Conservation (phyloP, 2,888 invertebrate genomes). For the Cerceris rybyensis region DNA sequence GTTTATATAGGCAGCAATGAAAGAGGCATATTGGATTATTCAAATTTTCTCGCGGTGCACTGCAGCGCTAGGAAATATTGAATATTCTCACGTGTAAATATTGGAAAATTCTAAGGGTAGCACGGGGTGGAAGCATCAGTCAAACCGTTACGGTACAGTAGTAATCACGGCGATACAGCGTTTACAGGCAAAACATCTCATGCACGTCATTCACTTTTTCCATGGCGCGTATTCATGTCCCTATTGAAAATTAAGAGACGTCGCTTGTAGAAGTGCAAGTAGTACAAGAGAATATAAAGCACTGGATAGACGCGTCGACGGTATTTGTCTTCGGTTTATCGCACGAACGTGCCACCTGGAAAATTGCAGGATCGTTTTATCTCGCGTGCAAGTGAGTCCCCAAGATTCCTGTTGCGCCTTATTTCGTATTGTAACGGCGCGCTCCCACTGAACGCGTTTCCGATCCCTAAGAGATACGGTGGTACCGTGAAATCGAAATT, state of each 20-base stretch:
- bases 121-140: slow-evolving; percentile 15
- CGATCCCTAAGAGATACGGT: too few relatives aligned
- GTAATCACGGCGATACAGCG: slow-evolving; percentile 44
- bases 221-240: background rate
- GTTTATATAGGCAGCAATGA: slow-evolving; percentile 20
- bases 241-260: slow-evolving; percentile 26
- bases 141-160: slow-evolving; percentile 16
- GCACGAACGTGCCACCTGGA: background rate
- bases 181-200: slow-evolving; percentile 47
- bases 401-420: background rate
- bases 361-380: slow-evolving; percentile 13
- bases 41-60: slow-evolving; percentile 54
- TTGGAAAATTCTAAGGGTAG: slow-evolving; percentile 52
- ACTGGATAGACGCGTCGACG: background rate
- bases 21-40: slow-evolving; percentile 58
- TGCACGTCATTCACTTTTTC: slow-evolving; percentile 48
- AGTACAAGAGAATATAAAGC: slow-evolving; percentile 1
- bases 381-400: background rate
- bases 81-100: slow-evolving; percentile 61
- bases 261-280: slow-evolving; percentile 2
- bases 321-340: background rate
- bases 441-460: too few relatives aligned
- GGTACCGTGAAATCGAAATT: too few relatives aligned
- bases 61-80: slow-evolving; percentile 42
- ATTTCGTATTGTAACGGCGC: background rate